Conservation (phyloP, 2,113 vertebrate species). For the Alces alces region DNA sequence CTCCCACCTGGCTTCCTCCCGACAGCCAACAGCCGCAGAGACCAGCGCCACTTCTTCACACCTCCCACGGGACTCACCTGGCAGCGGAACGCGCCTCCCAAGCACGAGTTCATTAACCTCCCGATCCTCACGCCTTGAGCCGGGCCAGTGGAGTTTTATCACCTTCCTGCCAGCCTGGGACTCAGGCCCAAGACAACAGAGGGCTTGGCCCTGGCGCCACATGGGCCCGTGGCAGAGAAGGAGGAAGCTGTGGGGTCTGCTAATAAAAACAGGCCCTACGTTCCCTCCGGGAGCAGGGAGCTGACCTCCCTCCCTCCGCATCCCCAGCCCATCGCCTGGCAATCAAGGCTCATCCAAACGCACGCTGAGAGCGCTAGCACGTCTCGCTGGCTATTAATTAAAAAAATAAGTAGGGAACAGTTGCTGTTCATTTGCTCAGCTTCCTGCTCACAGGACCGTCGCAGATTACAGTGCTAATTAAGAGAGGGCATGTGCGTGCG, state of each 20-base stretch:
- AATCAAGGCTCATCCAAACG: neutral
- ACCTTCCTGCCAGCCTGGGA: neutral
- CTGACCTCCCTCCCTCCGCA: neutral
- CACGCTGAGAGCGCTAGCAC: neutral
- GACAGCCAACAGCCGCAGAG: neutral
- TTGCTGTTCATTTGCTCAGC: slow-evolving; percentile 57
- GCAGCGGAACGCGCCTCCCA: neutral
- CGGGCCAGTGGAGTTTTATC: neutral
- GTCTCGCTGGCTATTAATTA: slow-evolving; percentile 69
- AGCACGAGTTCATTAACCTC: neutral
- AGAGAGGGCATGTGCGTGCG: neutral
- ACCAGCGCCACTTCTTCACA: rapidly evolving
- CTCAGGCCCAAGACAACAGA: neutral
- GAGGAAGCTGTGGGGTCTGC: neutral
- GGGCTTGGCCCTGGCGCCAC: neutral
- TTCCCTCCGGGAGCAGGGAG: neutral
- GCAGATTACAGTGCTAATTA: slow-evolving; percentile 62
- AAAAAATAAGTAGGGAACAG: slow-evolving; percentile 68
- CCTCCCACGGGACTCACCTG: neutral
- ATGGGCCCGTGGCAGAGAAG: neutral
- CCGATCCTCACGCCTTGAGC: neutral
- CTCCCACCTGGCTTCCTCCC: neutral
- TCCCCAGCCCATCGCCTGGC: neutral
- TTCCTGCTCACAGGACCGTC: slow-evolving; percentile 49
- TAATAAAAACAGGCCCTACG: neutral